Evolutionary conservation across 2,113 vertebrate species (phyloP), one percentile per base, ranked within the genome.

Genomic region (Gobiocypris rarus): DNA sequence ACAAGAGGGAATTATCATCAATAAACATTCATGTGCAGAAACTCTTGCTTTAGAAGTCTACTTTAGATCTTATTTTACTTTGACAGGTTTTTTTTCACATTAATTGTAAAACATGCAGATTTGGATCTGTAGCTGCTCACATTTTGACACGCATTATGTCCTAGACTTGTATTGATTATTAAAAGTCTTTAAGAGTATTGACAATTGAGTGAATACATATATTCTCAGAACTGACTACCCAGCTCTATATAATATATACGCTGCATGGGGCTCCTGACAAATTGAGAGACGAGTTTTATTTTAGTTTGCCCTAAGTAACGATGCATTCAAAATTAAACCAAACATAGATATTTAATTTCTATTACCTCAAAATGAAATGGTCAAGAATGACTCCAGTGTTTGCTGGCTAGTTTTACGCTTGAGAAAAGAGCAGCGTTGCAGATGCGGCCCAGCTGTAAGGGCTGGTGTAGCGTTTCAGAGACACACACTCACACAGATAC

Each of bases 361-460:
- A 34, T 67, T 65, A n/a, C 28, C 24, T 80, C 17, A 14, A 63
- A 67, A 80, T 3, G 9, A 50, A 67, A 28, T 31, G 26, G 78
- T 80, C 59, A 80, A 67, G 61, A 80, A 80, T 48, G 77, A 34
- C 41, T 52, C 3, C 43, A 67, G 41, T 31, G 59, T 80, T 80
- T 71, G 88, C 88, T 89, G 45, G 90, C 90, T 92, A 88, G 93
- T 96, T 95, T 96, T 95, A 95, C 93, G 94, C 93, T 92, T 93
- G 91, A 95, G 94, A 91, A 87, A 94, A 89, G 89, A 91, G 92
- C 94, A 96, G 96, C 96, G 96, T 97, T 97, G 95, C 97, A 97
- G 96, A 97, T 97, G 96, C 89, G 83, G 94, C 93, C 96, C 97
- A 97, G 97, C 97, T 98, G 97, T 94, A 90, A 83, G 86, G 79